Evolutionary conservation across 2,113 vertebrate species (phyloP).

Genomic region (Chrysemys picta): DNA sequence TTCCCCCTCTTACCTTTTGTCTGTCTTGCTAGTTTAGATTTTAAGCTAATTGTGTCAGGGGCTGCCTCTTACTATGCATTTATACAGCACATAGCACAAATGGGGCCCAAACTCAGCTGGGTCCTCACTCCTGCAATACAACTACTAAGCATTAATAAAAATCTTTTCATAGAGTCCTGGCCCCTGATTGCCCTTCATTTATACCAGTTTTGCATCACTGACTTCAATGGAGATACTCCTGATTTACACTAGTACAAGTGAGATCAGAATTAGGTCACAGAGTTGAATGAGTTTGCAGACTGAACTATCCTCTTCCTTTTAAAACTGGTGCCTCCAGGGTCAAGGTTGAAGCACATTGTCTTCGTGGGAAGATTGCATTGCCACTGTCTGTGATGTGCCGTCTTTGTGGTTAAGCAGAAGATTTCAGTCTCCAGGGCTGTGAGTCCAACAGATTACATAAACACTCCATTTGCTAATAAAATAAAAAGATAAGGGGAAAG

Average conservation of each 20-base stretch:
- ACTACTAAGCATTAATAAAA: conserved; percentile 34
- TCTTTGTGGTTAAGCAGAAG: not conserved
- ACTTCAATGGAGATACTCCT: not conserved
- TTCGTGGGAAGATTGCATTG: not conserved
- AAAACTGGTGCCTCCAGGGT: not conserved
- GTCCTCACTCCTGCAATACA: not conserved
- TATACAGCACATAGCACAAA: not conserved
- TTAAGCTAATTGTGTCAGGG: not conserved
- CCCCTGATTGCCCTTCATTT: conserved; percentile 17
- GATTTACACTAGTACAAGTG: not conserved
- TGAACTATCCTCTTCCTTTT: not conserved
- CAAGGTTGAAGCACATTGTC: not conserved
- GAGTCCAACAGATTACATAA: not conserved
- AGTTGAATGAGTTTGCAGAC: not conserved
- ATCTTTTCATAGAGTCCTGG: conserved; percentile 28
- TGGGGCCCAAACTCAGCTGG: not conserved
- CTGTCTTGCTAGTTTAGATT: not conserved
- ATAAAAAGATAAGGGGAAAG: not conserved
- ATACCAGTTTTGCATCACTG: not conserved
- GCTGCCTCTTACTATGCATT: not conserved
- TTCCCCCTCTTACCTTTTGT: not conserved
- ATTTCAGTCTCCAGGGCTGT: not conserved
- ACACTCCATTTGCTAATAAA: not conserved
- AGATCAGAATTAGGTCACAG: not conserved
- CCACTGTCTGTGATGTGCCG: not conserved